Evolutionary conservation across 92 coral and sea anemone species (phyloP).

Genomic region (Isaurus tuberculatus): DNA sequence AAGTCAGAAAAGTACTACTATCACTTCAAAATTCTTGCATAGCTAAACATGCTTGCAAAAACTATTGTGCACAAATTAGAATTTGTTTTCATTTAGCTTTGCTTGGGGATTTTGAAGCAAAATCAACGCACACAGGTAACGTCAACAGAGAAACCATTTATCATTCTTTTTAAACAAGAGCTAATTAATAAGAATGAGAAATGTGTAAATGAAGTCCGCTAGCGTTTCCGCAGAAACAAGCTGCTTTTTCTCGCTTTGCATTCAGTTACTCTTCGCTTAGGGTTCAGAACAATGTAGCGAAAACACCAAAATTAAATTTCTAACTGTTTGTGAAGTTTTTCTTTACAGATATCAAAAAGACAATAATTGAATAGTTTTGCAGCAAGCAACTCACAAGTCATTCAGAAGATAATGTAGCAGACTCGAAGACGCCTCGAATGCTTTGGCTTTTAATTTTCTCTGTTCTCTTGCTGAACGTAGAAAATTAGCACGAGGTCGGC

Average conservation of each 20-base stretch:
- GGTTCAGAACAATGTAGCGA: background rate
- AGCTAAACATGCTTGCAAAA: background rate
- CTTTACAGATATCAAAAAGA: background rate
- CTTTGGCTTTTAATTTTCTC: background rate
- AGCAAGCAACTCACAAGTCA: background rate
- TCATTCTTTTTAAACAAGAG: constrained; percentile 40
- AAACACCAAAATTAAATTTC: background rate
- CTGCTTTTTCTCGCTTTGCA: background rate
- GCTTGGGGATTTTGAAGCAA: background rate
- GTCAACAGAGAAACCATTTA: constrained; percentile 39
- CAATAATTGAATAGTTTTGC: background rate
- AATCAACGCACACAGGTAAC: background rate
- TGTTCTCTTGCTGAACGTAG: constrained; percentile 13
- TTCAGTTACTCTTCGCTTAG: background rate
- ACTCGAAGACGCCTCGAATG: constrained; percentile 27
- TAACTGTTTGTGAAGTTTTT: background rate
- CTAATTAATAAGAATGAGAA: constrained; percentile 23
- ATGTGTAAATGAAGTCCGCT: constrained; percentile 34
- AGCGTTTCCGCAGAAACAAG: background rate
- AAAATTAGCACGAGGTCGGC: constrained; percentile 39
- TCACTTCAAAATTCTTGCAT: background rate
- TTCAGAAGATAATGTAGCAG: constrained; percentile 37
- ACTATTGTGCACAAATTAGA: background rate
- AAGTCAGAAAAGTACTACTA: background rate
- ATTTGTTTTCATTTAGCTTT: background rate